Conservation (phyloP, 2,797 vertebrate species). For the Moxostoma hubbsi region DNA sequence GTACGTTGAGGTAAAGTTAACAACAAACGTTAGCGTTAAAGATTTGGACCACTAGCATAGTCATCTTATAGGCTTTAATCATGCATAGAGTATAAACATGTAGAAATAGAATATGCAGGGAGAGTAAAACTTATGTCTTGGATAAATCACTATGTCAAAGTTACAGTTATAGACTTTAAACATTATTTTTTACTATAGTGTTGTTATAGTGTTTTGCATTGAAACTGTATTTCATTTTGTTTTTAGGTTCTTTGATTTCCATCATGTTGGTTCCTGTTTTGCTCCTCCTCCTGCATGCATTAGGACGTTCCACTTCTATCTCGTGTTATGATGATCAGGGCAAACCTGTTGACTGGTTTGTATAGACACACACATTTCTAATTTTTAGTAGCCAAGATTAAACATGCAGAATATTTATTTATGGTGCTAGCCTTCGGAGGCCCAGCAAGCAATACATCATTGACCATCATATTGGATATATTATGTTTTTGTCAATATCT, state of each 20-base stretch:
- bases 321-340: constrained; percentile 85
- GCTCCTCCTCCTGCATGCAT: constrained; percentile 64
- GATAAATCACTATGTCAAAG: background rate
- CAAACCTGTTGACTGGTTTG: constrained; percentile 85
- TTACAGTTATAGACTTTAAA: background rate
- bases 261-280: constrained; percentile 61
- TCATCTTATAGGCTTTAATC: background rate
- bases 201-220: background rate
- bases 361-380: background rate
- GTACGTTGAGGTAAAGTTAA: background rate
- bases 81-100: background rate
- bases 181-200: too few relatives aligned
- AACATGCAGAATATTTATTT: background rate
- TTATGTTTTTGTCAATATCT: background rate
- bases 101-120: background rate
- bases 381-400: background rate
- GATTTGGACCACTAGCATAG: too few relatives aligned
- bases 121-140: background rate
- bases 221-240: background rate
- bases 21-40: background rate
- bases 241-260: background rate
- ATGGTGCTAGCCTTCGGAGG: background rate
- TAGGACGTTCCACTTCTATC: constrained; percentile 70
- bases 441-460: background rate
- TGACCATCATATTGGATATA: background rate